phyloP scores from a whole-genome alignment of 53 echinoderm and acorn worm genomes.

The Pentamera pediparva region DNA sequence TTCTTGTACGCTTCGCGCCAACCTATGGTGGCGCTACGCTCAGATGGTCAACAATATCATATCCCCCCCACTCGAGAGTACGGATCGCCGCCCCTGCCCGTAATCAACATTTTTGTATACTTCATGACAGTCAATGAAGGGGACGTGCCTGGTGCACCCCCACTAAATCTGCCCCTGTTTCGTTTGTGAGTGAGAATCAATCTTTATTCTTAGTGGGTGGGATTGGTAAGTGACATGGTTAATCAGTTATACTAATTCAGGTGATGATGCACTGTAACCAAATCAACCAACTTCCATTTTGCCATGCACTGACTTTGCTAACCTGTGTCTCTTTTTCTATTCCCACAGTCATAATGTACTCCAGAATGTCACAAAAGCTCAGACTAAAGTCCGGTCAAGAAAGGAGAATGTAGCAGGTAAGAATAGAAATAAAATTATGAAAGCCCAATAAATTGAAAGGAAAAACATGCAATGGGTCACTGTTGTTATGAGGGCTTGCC shows the following conservation, averaged over 20 bases:
- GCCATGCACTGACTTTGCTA: too few species aligned
- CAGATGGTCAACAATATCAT: neutral
- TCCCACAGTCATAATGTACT: slow-evolving; percentile 88
- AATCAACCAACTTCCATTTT: neutral
- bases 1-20: neutral
- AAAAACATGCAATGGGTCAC: neutral
- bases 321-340: neutral
- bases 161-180: too few species aligned
- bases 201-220: too few species aligned
- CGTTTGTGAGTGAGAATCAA: neutral
- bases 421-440: neutral
- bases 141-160: too few species aligned
- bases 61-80: too few species aligned
- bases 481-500: too few species aligned
- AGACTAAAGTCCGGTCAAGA: slow-evolving; percentile 87
- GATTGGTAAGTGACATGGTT: neutral
- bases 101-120: too few species aligned
- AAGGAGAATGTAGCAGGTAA: slow-evolving; percentile 97
- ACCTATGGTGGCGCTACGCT: neutral
- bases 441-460: neutral
- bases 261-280: neutral
- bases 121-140: too few species aligned
- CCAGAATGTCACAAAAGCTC: slow-evolving; percentile 97
- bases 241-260: neutral
- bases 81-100: too few species aligned